Base-by-base conservation (phyloP, 2,888 invertebrate species). In the Phengaris arion region DNA sequence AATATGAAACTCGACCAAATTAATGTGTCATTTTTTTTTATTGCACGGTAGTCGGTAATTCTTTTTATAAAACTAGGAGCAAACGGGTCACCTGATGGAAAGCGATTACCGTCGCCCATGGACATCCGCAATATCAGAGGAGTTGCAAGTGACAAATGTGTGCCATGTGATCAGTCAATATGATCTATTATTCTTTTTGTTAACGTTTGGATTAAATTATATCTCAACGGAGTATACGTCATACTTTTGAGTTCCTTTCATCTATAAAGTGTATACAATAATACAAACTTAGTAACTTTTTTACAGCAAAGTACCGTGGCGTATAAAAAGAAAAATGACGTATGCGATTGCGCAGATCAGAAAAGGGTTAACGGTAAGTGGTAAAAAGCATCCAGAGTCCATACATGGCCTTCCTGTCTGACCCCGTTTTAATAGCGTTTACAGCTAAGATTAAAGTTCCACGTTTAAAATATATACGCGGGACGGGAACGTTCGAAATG, bases 341-440 rank as follows among this genome's bases (percentile, higher is more conserved):
- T 70, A 4, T 64, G 35, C 59, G 22, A 15, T 22, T 6, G 64
- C 64, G 35, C 15, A 15, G 51, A 70, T 51, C 51, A 48, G 22
- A 70, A 10, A 78, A 79, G 79, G 74, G 74, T 79, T 85, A 86
- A 86, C 86, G 85, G 87, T 84, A 77, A 69, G 77, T 74, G 74
- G 80, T 81, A 84, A 86, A 86, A 87, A 86, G 79, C 77, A 48
- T 69, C 79, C 78, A 79, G 74, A 85, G 77, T 85, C 70, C 70
- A 15, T 70, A 70, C 22, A 87, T 76, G 83, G 87, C 77, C 83
- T 86, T 86, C 87, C 86, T 86, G 87, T 82, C 79, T 64, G 57
- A 54, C 70, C 76, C 57, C 74, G 68, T 45, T 74, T 76, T 76
- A 79, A 79, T 77, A 52, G 74, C 76, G 51, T 69, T 75, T 78